Percentiles rank a stretch among this genome's conserved stretches.
Evolutionary conservation across 2,888 invertebrate species (phyloP).

Genomic region (Scaptodrosophila latifasciaeformis): DNA sequence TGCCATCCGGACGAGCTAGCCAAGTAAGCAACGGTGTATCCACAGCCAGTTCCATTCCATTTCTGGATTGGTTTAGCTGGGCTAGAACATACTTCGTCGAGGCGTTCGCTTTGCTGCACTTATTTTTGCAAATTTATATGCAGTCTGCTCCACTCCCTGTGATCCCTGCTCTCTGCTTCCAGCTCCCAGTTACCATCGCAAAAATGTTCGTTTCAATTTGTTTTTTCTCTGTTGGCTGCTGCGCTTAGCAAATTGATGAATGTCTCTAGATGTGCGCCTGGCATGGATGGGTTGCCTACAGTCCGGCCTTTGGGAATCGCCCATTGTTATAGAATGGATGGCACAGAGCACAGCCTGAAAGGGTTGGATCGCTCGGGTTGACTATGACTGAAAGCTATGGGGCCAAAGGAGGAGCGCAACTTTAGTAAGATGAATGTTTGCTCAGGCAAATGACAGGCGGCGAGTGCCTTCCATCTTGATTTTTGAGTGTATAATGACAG

Average conservation of each 20-base stretch:
- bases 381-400: too few species aligned
- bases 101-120: slow-evolving; percentile 38
- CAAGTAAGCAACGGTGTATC: too few species aligned
- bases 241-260: slow-evolving; percentile 60
- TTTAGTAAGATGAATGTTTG: slow-evolving; percentile 65
- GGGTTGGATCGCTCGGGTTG: slow-evolving; percentile 25
- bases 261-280: slow-evolving; percentile 26
- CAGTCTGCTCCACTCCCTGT: slow-evolving; percentile 45
- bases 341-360: neutral
- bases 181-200: slow-evolving; percentile 1
- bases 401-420: too few species aligned
- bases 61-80: too few species aligned
- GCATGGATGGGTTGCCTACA: neutral
- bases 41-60: too few species aligned
- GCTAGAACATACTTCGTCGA: neutral
- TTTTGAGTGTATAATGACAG: slow-evolving; percentile 66
- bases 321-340: slow-evolving; percentile 7
- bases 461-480: slow-evolving; percentile 60
- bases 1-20: too few species aligned
- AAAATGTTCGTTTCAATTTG: slow-evolving; percentile 49
- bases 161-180: slow-evolving; percentile 2
- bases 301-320: neutral
- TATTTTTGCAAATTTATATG: slow-evolving; percentile 60
- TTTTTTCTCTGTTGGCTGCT: slow-evolving; percentile 15
- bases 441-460: slow-evolving; percentile 61